phyloP scores from a whole-genome alignment of 1,140 invertebrate genomes.

The Helicorthomorpha holstii region DNA sequence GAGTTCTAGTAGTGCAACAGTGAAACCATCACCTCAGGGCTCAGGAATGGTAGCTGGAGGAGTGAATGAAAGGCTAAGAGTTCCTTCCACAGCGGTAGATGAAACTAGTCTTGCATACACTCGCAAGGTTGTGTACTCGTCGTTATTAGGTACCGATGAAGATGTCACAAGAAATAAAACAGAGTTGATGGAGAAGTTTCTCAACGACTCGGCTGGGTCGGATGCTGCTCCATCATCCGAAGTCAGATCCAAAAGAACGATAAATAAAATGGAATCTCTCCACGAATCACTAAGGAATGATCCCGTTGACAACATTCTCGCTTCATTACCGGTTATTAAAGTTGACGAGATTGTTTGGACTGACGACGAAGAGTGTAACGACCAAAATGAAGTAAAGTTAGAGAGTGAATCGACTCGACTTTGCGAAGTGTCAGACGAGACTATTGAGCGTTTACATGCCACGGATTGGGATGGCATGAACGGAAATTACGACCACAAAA shows the following conservation, averaged over 20 bases:
- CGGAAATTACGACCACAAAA: constrained; percentile 37
- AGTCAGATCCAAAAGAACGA: not conserved
- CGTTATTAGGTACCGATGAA: constrained; percentile 9
- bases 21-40: constrained; percentile 29
- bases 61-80: constrained; percentile 7
- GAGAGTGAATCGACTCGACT: constrained; percentile 16
- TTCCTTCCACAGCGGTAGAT: constrained; percentile 5
- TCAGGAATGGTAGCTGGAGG: constrained; percentile 19
- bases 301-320: constrained; percentile 36
- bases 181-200: constrained; percentile 37
- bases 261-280: not conserved
- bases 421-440: constrained; percentile 20
- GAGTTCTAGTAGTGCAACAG: not conserved
- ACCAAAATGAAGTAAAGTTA: constrained; percentile 19
- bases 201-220: constrained; percentile 26
- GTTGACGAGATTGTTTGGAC: constrained; percentile 30
- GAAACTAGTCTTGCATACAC: constrained; percentile 5
- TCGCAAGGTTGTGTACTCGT: constrained; percentile 5
- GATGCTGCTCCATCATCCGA: constrained; percentile 4
- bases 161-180: constrained; percentile 29
- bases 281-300: constrained; percentile 18
- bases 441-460: constrained; percentile 27
- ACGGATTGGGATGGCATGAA: constrained; percentile 37
- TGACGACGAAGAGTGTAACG: constrained; percentile 22
- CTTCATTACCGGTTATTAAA: constrained; percentile 43